A percentile compares a stretch with the other conserved stretches of the same genome.
Conservation (phyloP, 2,113 vertebrate genomes). For the Eulacestoma nigropectus region DNA sequence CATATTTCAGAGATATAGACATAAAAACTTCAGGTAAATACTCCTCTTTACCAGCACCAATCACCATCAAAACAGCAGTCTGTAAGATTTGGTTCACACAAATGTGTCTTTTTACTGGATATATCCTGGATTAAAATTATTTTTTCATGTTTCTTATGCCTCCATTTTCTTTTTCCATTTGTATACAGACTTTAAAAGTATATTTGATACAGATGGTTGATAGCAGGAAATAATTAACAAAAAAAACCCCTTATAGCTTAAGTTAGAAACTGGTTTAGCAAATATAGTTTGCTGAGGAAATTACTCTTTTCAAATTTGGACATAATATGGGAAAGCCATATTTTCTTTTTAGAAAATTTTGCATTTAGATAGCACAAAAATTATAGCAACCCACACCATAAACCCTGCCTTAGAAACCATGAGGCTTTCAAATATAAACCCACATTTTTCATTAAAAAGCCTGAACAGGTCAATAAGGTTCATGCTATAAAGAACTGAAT, state of each 20-base stretch:
- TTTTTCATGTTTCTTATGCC: not conserved
- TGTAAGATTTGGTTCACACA: not conserved
- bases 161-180: not conserved
- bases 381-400: not conserved
- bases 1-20: not conserved
- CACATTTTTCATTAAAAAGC: not conserved
- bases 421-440: not conserved
- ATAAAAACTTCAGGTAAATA: not conserved
- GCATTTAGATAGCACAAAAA: not conserved
- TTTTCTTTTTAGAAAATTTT: not conserved
- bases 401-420: not conserved
- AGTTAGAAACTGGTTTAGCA: not conserved
- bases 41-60: not conserved
- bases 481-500: not conserved
- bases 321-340: not conserved
- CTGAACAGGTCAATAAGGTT: not conserved
- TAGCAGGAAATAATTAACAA: not conserved
- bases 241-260: not conserved
- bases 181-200: not conserved
- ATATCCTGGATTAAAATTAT: not conserved
- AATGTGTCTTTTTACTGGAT: not conserved
- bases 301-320: not conserved
- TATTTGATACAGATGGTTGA: not conserved
- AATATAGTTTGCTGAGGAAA: not conserved
- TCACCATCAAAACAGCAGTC: not conserved